Conservation (phyloP, 2,797 vertebrate species). For the Syngnathus acus region DNA sequence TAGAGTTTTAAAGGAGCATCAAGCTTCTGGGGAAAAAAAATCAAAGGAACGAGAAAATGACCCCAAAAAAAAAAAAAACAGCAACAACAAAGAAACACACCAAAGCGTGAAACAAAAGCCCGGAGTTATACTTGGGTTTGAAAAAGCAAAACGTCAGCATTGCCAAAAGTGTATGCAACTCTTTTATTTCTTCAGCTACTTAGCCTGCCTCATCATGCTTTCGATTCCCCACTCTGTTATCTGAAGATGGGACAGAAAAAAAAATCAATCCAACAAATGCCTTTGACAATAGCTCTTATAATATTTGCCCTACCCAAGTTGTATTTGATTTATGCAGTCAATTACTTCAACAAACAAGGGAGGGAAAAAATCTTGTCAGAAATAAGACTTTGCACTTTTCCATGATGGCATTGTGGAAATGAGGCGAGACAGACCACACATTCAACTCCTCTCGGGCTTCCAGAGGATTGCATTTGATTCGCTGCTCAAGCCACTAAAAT, state of each 20-base stretch:
- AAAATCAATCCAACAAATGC: neutral
- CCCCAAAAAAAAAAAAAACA: neutral
- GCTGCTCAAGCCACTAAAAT: neutral
- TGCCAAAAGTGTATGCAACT: neutral
- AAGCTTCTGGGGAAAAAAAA: neutral
- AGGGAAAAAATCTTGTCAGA: constrained; percentile 1
- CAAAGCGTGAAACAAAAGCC: neutral
- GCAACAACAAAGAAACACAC: neutral
- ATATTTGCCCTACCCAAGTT: constrained; percentile 1
- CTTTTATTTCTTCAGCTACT: neutral
- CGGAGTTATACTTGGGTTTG: neutral
- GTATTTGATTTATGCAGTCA: constrained; percentile 7
- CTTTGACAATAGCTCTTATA: neutral
- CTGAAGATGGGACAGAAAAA: neutral
- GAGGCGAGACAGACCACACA: constrained; percentile 2
- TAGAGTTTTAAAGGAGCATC: neutral
- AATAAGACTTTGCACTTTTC: constrained; percentile 4
- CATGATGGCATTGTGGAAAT: constrained; percentile 5
- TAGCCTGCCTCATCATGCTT: neutral
- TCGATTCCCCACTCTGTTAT: neutral
- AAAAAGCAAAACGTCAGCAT: neutral
- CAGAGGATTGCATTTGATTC: neutral
- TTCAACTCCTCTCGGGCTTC: constrained; percentile 1
- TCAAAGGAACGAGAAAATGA: neutral
- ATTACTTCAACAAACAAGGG: constrained; percentile 1